Evolutionary conservation across 1,140 invertebrate genomes (phyloP), one percentile per base, ranked within the genome.

Genomic region (Pseudomyrmex gracilis): DNA sequence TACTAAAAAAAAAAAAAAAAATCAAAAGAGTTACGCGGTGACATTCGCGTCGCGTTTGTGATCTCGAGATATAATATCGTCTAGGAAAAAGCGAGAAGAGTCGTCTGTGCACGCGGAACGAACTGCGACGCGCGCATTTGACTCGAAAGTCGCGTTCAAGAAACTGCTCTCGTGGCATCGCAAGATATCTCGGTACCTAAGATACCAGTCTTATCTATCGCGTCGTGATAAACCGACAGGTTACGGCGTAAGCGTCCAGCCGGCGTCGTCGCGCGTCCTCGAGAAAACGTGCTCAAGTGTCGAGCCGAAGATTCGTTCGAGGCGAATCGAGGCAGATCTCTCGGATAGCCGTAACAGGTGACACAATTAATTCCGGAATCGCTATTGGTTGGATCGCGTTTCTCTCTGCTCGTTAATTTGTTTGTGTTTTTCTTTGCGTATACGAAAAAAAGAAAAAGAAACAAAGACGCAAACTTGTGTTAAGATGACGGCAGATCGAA

Each of bases 171-270:
- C 34, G 34, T 34, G 34, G 8, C n/a, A 13, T 17, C 17, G 3
- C 17, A 24, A 5, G 24, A 34, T 45, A 7, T n/a, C 34, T 34
- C 20, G 24, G 43, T 13, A 24, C 15, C 47, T 1, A 17, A 13
- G 15, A 64, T 76, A 63, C 13, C 13, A n/a, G 34, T 34, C 10
- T 78, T 78, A 78, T 78, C 74, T 43, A 13, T 34, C n/a, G 34
- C 45, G 22, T 22, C 12, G 60, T 10, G 61, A 77, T 66, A 77
- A 66, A 34, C 47, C 10, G 3, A 17, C 2, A n/a, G 45, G 51
- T 76, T 53, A 17, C 60, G 47, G 8, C 20, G 45, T n/a, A 45
- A 45, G 63, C 63, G 43, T 66, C 15, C 55, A 45, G 45, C 45
- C 53, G n/a, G 22, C 2, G 24, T 24, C 15, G 3, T 43, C 51